Evolutionary conservation across 2,888 invertebrate species (phyloP).

Genomic region (Brassicogethes aeneus): DNA sequence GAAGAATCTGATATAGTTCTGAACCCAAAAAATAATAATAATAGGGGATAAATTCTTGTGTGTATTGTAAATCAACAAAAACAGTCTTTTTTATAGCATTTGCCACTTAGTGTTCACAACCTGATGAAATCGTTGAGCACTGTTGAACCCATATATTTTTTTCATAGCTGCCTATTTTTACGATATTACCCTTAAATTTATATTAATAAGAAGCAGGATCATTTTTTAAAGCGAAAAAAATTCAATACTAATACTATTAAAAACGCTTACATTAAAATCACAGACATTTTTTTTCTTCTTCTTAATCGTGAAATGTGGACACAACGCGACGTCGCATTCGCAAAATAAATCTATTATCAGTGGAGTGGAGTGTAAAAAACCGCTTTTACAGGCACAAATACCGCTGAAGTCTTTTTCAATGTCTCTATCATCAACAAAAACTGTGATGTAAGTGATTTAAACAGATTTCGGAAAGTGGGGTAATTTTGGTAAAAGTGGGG

Average conservation of each 20-base stretch:
- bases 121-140: not conserved
- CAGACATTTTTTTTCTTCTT: constrained; percentile 20
- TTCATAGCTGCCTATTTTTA: no score
- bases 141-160: not conserved
- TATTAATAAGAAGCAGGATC: no score
- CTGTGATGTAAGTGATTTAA: no score
- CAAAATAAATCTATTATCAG: no score
- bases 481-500: no score
- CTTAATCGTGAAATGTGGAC: not conserved
- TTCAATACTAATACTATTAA: constrained; percentile 21
- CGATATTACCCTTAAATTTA: not conserved
- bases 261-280: constrained; percentile 30
- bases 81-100: constrained; percentile 26
- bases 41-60: not conserved
- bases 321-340: constrained; percentile 4
- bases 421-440: no score
- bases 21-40: not conserved
- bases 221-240: no score
- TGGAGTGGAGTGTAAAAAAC: no score
- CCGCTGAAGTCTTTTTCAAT: no score
- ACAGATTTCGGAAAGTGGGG: no score
- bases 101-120: not conserved
- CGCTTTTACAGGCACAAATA: no score
- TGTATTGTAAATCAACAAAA: constrained; percentile 29
- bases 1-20: not conserved